Percentiles rank a stretch among this genome's conserved stretches.
Conservation (phyloP, 2,888 invertebrate genomes). For the Dolichopus griseipennis region DNA sequence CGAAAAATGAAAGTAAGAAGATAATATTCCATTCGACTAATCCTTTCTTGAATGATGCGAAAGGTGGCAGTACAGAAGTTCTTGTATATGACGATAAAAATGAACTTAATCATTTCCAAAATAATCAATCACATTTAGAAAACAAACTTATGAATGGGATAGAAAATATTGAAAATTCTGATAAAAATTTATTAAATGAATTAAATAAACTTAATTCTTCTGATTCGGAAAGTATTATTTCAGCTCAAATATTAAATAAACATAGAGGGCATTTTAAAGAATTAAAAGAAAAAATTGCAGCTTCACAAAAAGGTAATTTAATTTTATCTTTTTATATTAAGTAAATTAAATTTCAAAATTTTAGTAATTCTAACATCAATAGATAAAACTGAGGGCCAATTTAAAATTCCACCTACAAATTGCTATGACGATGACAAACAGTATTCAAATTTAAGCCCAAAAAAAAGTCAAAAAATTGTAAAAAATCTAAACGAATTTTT, state of each 20-base stretch:
- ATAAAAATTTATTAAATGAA: background rate
- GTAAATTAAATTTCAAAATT: slow-evolving; percentile 10
- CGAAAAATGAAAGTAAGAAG: slow-evolving; percentile 16
- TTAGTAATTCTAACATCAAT: slow-evolving; percentile 51
- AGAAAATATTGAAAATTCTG: background rate
- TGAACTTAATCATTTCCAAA: background rate
- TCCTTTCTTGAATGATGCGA: slow-evolving; percentile 37
- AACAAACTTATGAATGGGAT: background rate
- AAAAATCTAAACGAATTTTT: slow-evolving; percentile 80
- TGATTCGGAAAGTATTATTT: slow-evolving; percentile 37
- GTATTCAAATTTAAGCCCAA: slow-evolving; percentile 24
- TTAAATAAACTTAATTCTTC: slow-evolving; percentile 31
- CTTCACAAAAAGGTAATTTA: slow-evolving; percentile 41
- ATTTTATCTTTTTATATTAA: background rate
- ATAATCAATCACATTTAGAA: background rate
- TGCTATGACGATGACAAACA: background rate
- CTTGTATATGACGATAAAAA: background rate
- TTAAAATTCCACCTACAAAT: slow-evolving; percentile 28
- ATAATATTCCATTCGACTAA: slow-evolving; percentile 39
- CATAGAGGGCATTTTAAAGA: slow-evolving; percentile 48
- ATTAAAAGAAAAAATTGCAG: slow-evolving; percentile 48
- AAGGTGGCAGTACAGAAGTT: slow-evolving; percentile 8
- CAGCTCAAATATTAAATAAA: slow-evolving; percentile 34
- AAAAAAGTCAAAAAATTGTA: slow-evolving; percentile 47
- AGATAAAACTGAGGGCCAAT: slow-evolving; percentile 49